Evolutionary conservation across 2,113 vertebrate species (phyloP), one percentile per base, ranked within the genome.

Genomic region (Grammomys surdaster): DNA sequence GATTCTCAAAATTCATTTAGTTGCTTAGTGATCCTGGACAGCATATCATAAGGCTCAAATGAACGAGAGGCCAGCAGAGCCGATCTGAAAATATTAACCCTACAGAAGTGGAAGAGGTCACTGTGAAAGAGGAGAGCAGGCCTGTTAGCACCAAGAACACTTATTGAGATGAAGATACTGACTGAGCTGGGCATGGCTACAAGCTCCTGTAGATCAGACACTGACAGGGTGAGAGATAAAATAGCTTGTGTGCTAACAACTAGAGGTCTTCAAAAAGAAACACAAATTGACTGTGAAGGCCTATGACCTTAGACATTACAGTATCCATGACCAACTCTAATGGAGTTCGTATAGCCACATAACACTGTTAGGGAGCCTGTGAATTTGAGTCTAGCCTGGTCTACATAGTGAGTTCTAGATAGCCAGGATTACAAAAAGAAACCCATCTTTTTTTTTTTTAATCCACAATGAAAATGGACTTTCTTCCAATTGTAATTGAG

Each of bases 311-410:
- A 51, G 51, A 51, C 51, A 51, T 51, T 11, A 51, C 9, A 89
- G 89, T 95, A 91, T 91, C 90, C 95, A 91, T 69, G 92, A 87
- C 97, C 97, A 97, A 96, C 58, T 73, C 73, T 94, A 97, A 97
- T 19, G 56, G 56, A 58, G 56, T 58, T 58, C 56, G 19, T 58
- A 58, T 58, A 51, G 51, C 10, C 51, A 51, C 16, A 58, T 58
- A 60, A 22, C 19, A 60, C 22, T 19, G 22, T 22, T 22, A 60
- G 58, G 22, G 20, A 60, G 19, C 22, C 48, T 81, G 10, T 20
- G 19, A 81, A 33, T 81, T n/a, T 58, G 78, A n/a, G 19, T 81
- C 51, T 6, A 13, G 2, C 51, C 78, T 81, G 10, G 19, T 20
- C 33, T 81, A n/a, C 31, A 81, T 58, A n/a, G 33, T 58, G 33